Base-by-base conservation (phyloP, 2,888 invertebrate genomes). In the Athalia circularis region DNA sequence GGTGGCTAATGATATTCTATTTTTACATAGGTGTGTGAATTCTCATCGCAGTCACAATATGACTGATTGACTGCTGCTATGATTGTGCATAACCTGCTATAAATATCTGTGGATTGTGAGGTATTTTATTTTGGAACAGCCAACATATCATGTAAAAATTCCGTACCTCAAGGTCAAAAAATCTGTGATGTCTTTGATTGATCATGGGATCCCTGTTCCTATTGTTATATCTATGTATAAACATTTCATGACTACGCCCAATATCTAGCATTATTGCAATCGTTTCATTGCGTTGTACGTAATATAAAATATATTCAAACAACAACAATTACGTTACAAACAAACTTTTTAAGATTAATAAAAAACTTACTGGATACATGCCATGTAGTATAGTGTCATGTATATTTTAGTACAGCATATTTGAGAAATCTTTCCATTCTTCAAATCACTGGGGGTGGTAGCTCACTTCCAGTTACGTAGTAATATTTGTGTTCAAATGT, bases 231-330 rank as follows among this genome's bases (percentile, higher is more conserved):
- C 52, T 52, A 52, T 11, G 52, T 52, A 11, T 9, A 9, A 52
- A 52, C 11, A 52, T 52, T 11, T 52, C 47, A 48, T 47, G 47
- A 45, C 11, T 65, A 15, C 65, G 13, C 47, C 13, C 7, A 8
- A 48, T 7, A 65, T 48, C 13, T 4, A 65, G 47, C n/a, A 59
- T n/a, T 65, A 65, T 48, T 65, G 65, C 65, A 65, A 47, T 48
- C 15, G 4, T 48, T 65, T 47, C 47, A 65, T 48, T 47, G n/a
- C 48, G 47, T 48, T 6, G 65, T 65, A 65, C 48, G 65, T 13
- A 4, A 65, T 48, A 65, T 65, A 65, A 65, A 65, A 65, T 65
- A 65, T 65, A 65, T 65, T 65, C 65, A 15, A n/a, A 65, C 13
- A 65, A 48, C 65, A 65, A 48, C 48, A 65, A 65, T 65, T 48